Conservation (phyloP, 2,797 vertebrate genomes). For the Columba guinea region DNA sequence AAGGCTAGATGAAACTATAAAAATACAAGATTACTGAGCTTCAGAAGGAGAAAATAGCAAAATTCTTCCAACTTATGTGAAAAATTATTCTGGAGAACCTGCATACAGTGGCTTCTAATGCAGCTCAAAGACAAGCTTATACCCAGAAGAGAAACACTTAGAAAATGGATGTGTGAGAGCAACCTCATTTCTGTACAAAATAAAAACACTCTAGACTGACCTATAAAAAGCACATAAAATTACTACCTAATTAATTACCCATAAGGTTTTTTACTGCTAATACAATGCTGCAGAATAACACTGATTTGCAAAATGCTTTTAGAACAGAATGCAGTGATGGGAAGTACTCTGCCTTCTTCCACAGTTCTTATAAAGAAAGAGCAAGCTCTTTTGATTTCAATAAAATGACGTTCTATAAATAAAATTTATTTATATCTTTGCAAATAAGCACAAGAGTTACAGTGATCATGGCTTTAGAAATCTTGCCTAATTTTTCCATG, state of each 20-base stretch:
- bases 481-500: constrained; percentile 43
- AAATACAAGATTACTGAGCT: background rate
- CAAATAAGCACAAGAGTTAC: constrained; percentile 55
- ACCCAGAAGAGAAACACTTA: background rate
- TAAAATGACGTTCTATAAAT: constrained; percentile 61
- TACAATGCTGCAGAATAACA: constrained; percentile 21
- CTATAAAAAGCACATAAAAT: background rate
- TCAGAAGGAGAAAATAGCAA: background rate
- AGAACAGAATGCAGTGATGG: background rate
- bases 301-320: constrained; percentile 7
- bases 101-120: background rate
- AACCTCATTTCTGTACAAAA: background rate
- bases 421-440: constrained; percentile 65
- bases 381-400: constrained; percentile 37
- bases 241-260: background rate
- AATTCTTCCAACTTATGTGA: background rate
- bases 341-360: constrained; percentile 2
- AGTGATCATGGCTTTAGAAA: constrained; percentile 56
- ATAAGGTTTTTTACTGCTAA: background rate
- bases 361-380: constrained; percentile 18
- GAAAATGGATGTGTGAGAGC: background rate
- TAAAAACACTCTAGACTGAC: background rate
- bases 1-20: background rate
- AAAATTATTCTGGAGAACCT: background rate
- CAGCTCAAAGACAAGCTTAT: background rate